Evolutionary conservation across 2,888 invertebrate species (phyloP).

Genomic region (Amaurobius ferox): DNA sequence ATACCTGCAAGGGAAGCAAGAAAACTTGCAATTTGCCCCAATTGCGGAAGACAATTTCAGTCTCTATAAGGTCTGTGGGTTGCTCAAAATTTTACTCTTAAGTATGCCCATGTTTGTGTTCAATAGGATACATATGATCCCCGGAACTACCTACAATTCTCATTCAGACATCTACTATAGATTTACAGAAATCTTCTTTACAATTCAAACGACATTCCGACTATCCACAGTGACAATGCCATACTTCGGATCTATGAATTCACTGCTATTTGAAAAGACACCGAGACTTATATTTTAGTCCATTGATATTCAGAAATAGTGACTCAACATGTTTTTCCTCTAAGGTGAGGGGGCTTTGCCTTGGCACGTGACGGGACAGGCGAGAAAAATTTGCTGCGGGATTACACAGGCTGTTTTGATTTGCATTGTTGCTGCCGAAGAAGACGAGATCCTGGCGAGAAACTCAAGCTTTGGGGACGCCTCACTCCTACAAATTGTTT

Average conservation of each 20-base stretch:
- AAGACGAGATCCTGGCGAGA: neutral
- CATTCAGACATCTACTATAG: too few species aligned
- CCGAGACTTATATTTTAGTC: neutral
- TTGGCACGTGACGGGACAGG: conserved; percentile 12
- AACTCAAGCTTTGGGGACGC: conserved; percentile 45
- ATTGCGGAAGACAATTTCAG: too few species aligned
- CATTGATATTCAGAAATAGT: conserved; percentile 1
- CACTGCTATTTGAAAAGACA: neutral
- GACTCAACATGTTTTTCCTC: conserved; percentile 50
- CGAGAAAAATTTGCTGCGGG: conserved; percentile 33
- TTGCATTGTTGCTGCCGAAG: conserved; percentile 54
- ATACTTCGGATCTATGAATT: neutral
- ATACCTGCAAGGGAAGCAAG: too few species aligned
- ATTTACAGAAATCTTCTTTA: too few species aligned
- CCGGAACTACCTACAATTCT: too few species aligned
- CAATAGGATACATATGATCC: too few species aligned
- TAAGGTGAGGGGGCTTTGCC: neutral
- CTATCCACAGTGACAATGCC: too few species aligned
- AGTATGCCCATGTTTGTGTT: too few species aligned
- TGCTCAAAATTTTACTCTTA: too few species aligned
- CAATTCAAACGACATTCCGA: too few species aligned
- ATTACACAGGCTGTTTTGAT: conserved; percentile 61
- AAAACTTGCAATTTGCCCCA: too few species aligned
- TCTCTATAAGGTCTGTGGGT: too few species aligned
- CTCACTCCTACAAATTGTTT: conserved; percentile 66